Percentiles rank a stretch among this genome's conserved stretches.
These are phyloP conservation scores for Nesogale talazaci DNA, from an alignment of 2,113 vertebrate species.

Conservation along the genomic window DNA sequence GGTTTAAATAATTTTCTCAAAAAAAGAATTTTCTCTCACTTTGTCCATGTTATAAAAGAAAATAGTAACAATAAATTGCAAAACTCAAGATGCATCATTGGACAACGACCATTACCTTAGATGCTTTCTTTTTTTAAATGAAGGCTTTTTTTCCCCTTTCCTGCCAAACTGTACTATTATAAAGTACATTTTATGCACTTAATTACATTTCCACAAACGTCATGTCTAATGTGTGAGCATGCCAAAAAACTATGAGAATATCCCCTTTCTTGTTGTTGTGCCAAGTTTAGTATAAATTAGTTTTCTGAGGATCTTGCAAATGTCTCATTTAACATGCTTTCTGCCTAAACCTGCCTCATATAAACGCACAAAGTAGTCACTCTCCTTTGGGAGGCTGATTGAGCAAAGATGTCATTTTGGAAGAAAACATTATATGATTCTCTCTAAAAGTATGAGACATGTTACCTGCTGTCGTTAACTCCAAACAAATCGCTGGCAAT, in stretches of 20 bases:
- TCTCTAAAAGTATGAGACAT: conserved; percentile 36
- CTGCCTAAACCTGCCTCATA: conserved; percentile 48
- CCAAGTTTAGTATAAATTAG: conserved; percentile 79
- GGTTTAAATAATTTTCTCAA: background rate
- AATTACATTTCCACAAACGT: conserved; percentile 86
- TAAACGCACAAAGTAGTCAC: conserved; percentile 50
- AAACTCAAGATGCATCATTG: conserved; percentile 17
- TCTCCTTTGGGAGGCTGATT: conserved; percentile 35
- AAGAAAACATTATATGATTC: conserved; percentile 67
- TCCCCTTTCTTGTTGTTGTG: conserved; percentile 68
- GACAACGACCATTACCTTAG: conserved; percentile 1
- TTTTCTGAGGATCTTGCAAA: conserved; percentile 79
- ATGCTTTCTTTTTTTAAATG: conserved; percentile 38
- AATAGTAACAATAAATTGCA: conserved; percentile 33
- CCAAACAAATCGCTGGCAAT: conserved; percentile 68
- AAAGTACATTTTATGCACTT: conserved; percentile 80
- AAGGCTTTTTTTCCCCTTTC: conserved; percentile 14
- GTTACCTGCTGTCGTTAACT: conserved; percentile 50
- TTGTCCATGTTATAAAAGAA: background rate
- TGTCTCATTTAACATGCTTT: conserved; percentile 77
- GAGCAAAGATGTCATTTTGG: conserved; percentile 70
- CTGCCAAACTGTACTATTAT: conserved; percentile 62
- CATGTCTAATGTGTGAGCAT: conserved; percentile 74
- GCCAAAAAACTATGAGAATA: conserved; percentile 82
- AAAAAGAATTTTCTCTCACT: background rate